phyloP scores from a whole-genome alignment of 2,797 vertebrate species.

The Petrocephalus sullivani region DNA sequence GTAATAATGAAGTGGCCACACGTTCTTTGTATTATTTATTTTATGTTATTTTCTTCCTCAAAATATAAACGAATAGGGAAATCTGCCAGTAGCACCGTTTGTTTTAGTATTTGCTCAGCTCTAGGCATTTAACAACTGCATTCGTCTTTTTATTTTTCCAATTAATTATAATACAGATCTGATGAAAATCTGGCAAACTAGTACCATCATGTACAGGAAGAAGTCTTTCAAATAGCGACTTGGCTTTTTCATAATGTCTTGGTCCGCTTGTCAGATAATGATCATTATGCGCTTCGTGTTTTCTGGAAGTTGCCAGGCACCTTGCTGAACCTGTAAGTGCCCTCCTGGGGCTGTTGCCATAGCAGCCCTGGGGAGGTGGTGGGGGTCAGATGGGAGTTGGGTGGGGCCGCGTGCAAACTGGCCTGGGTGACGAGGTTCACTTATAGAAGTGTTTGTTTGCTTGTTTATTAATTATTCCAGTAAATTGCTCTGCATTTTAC shows the following conservation, averaged over 20 bases:
- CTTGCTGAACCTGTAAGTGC: conserved; percentile 39
- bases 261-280: conserved; percentile 37
- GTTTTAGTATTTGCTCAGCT: not conserved
- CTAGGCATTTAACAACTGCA: not conserved
- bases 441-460: conserved; percentile 18
- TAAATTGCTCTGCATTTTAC: too few species aligned
- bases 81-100: not conserved
- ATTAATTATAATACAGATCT: conserved; percentile 2
- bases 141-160: not conserved
- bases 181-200: not conserved
- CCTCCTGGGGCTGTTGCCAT: conserved; percentile 47
- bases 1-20: not conserved
- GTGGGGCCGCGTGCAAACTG: conserved; percentile 34
- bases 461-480: conserved; percentile 22
- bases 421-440: conserved; percentile 24
- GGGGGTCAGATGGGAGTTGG: conserved; percentile 40
- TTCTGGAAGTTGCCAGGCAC: conserved; percentile 38
- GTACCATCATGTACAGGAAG: not conserved
- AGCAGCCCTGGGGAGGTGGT: conserved; percentile 33
- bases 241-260: conserved; percentile 28
- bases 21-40: not conserved
- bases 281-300: conserved; percentile 39
- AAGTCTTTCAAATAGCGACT: conserved; percentile 21
- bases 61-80: not conserved
- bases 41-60: not conserved